Evolutionary conservation across 1,140 invertebrate genomes (phyloP), one percentile per base, ranked within the genome.

Genomic region (Papilio polyxenes): DNA sequence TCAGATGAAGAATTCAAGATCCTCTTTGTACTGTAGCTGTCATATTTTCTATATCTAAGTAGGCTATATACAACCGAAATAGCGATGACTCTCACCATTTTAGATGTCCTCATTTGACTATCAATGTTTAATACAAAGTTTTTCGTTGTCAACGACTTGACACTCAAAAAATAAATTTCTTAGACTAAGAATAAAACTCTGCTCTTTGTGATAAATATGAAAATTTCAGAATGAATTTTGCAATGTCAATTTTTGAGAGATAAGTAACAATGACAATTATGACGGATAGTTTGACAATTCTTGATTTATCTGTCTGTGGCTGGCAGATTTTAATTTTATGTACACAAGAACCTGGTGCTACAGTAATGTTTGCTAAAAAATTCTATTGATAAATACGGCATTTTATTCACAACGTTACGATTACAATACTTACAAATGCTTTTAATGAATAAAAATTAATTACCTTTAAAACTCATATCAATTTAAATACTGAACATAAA

Each of bases 291-390:
- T 65, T 65, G 20, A 65, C 62, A 65, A 11, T 65, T 65, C 8
- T 23, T 23, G 8, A 20, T 62, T 65, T 0, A 65, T 65, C 20
- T 65, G 20, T 31, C 23, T 31, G 23, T 65, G 62, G 9, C 23
- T 65, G 62, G 9, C 23, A 65, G 20, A 44, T 65, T 65, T 65
- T 65, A 65, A 44, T 65, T 65, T 65, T 65, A 65, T 65, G 62
- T 65, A 65, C 59, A 62, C 59, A 65, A 65, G 62, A 65, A 20
- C 10, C 9, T 13, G 9, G 9, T 65, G 23, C 23, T 65, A 65
- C 20, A 3, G 62, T 65, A 62, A 62, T 31, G 62, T 23, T 65
- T 31, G 20, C 62, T 31, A 31, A 1, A 15, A 3, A 53, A 31
- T 31, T 65, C 62, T 65, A 23, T 65, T 23, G n/a, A 65, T 31